A percentile compares a stretch with the other conserved stretches of the same genome.
These are phyloP conservation scores for Pollenia amentaria DNA, from an alignment of 2,888 invertebrate species.

Conservation along the genomic window DNA sequence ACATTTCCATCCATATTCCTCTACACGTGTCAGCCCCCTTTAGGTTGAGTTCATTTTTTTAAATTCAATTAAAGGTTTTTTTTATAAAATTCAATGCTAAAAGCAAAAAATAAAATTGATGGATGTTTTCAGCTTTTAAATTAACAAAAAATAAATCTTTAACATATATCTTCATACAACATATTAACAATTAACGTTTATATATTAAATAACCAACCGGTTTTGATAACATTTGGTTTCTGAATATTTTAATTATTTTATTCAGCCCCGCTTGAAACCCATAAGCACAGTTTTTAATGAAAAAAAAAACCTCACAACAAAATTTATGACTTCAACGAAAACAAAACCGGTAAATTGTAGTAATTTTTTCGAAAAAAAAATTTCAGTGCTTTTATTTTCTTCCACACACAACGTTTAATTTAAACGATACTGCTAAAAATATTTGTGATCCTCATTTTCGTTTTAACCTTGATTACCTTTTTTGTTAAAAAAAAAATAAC, in stretches of 20 bases:
- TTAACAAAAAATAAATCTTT: not conserved
- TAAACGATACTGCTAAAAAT: slow-evolving; percentile 15
- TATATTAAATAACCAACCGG: slow-evolving; percentile 43
- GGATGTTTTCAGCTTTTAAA: not conserved
- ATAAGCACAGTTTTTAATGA: not conserved
- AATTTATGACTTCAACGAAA: not conserved
- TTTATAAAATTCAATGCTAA: no score
- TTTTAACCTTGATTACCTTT: slow-evolving; percentile 32
- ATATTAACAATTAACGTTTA: slow-evolving; percentile 22
- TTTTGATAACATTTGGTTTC: slow-evolving; percentile 25
- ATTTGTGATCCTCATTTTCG: not conserved
- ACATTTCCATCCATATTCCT: no score
- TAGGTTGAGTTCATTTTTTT: no score
- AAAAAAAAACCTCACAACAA: no score
- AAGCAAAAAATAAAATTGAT: not conserved
- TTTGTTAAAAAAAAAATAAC: not conserved
- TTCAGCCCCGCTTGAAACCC: not conserved
- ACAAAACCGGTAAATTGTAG: slow-evolving; percentile 6
- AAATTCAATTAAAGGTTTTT: no score
- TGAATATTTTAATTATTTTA: not conserved
- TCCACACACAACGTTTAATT: not conserved
- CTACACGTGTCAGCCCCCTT: no score
- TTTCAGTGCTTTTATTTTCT: not conserved
- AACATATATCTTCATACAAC: not conserved
- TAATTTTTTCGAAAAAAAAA: no score